phyloP scores from a whole-genome alignment of 2,888 invertebrate genomes.

The Ferrisia virgata region DNA sequence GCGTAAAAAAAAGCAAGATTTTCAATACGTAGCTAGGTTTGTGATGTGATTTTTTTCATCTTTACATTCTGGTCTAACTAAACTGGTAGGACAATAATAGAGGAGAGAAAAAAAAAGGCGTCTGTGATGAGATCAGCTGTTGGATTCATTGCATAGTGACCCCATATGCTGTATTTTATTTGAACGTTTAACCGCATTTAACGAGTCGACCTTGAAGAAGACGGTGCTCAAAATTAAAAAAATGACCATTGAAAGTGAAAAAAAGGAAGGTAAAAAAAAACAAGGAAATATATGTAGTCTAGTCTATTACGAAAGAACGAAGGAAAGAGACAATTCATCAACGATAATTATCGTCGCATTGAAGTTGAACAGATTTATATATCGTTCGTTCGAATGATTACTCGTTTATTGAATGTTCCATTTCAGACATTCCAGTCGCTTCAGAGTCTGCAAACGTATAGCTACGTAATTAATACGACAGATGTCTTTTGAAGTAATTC shows the following conservation, averaged over 20 bases:
- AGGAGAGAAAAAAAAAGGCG: neutral
- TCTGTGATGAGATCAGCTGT: neutral
- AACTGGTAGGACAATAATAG: neutral
- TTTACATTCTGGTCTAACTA: too few relatives aligned
- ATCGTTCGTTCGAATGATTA: neutral
- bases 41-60: too few relatives aligned
- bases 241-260: neutral
- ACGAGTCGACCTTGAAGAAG: constrained; percentile 3
- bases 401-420: neutral
- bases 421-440: neutral
- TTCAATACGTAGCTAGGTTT: too few relatives aligned
- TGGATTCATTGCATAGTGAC: constrained; percentile 28
- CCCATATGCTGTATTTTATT: neutral
- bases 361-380: neutral
- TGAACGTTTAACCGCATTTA: constrained; percentile 22
- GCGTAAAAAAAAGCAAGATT: too few relatives aligned
- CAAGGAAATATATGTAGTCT: constrained; percentile 15
- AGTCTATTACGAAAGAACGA: too few relatives aligned
- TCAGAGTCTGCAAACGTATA: neutral
- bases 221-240: neutral
- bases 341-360: neutral
- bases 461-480: constrained; percentile 23
- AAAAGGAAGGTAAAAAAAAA: neutral
- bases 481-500: neutral
- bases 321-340: neutral